Evolutionary conservation across 2,888 invertebrate species (phyloP).

Genomic region (Caenorhabditis macrosperma): DNA sequence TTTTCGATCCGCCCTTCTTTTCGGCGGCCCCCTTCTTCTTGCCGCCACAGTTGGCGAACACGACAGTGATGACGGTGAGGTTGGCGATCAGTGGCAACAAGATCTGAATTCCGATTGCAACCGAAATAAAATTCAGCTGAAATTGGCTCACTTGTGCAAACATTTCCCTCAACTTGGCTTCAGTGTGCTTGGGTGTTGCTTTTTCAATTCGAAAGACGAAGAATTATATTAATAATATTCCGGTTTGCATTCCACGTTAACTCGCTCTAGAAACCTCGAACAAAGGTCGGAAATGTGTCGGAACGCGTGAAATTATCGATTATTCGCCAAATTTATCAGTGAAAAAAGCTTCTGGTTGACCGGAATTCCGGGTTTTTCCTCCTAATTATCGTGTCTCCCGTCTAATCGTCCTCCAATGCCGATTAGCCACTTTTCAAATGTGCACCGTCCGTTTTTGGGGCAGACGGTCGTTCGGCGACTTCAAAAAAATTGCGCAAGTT

Average conservation of each 20-base stretch:
- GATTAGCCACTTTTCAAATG: not conserved
- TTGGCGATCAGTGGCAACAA: slow-evolving; percentile 12
- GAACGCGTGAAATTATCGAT: too few relatives aligned
- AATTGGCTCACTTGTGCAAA: slow-evolving; percentile 1
- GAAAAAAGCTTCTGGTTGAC: too few relatives aligned
- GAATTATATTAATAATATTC: not conserved
- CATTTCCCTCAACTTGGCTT: slow-evolving; percentile 1
- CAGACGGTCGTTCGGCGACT: too few relatives aligned
- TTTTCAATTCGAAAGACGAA: not conserved
- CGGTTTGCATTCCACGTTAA: too few relatives aligned
- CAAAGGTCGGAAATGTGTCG: too few relatives aligned
- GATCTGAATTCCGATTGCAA: not conserved
- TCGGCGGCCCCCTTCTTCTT: not conserved
- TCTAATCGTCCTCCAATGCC: not conserved
- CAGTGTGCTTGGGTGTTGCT: not conserved
- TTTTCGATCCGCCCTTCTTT: not conserved
- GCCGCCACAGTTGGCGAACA: slow-evolving; percentile 1
- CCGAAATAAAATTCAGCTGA: not conserved
- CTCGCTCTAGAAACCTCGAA: not conserved
- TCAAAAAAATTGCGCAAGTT: not conserved
- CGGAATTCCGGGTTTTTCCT: too few relatives aligned
- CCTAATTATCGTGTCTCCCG: not conserved
- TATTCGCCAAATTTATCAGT: too few relatives aligned
- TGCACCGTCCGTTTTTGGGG: not conserved
- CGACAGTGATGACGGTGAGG: not conserved